Evolutionary conservation across 2,113 vertebrate genomes (phyloP).

Genomic region (Aleadryas rufinucha): DNA sequence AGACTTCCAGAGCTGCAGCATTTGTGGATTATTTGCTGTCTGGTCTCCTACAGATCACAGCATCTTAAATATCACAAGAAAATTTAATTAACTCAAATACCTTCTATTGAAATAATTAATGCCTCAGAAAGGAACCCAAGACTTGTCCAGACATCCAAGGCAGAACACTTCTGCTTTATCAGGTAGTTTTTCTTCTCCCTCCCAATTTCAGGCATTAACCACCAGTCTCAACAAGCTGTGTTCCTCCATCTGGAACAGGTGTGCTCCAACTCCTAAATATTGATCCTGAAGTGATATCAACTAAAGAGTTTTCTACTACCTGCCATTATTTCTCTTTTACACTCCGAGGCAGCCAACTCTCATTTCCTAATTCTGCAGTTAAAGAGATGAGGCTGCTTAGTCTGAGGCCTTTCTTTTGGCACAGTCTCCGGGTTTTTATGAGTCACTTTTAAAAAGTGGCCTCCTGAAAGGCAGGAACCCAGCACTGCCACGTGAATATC

Average conservation of each 20-base stretch:
- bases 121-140: not conserved
- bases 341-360: not conserved
- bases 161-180: not conserved
- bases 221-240: not conserved
- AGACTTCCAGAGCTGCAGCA: not conserved
- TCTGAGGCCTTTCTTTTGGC: not conserved
- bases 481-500: not conserved
- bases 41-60: not conserved
- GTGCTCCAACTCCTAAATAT: not conserved
- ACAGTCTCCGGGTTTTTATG: not conserved
- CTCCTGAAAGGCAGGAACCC: not conserved
- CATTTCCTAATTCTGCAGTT: not conserved
- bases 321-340: not conserved
- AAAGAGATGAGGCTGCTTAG: not conserved
- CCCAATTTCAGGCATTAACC: not conserved
- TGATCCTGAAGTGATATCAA: not conserved
- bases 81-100: not conserved
- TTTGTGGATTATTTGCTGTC: not conserved
- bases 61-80: not conserved
- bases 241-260: not conserved
- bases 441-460: rapidly evolving
- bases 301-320: not conserved
- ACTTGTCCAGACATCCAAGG: not conserved
- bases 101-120: not conserved
- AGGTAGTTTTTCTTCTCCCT: not conserved